Evolutionary conservation across 2,797 vertebrate species (phyloP).

Genomic region (Diglossa cyanea): DNA sequence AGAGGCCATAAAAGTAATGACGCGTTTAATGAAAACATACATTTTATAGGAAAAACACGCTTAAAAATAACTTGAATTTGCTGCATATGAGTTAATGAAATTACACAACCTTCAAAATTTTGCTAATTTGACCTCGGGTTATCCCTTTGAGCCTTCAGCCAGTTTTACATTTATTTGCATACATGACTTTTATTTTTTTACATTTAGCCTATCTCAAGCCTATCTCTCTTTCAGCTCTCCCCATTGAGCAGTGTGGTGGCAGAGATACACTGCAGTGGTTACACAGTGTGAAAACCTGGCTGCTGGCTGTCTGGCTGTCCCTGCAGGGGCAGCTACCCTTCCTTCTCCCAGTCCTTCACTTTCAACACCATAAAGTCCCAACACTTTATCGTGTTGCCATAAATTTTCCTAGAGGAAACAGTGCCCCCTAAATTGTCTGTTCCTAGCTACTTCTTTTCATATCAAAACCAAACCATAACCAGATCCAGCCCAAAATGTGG

Average conservation of each 20-base stretch:
- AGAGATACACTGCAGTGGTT: not conserved
- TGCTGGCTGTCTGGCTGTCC: not conserved
- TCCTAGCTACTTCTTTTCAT: not conserved
- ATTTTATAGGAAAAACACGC: constrained; percentile 79
- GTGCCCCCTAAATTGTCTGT: not conserved
- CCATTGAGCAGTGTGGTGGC: not conserved
- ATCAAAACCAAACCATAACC: not conserved
- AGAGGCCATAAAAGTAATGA: constrained; percentile 81
- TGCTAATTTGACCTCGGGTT: constrained; percentile 65
- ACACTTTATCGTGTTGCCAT: not conserved
- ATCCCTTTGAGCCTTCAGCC: constrained; percentile 17
- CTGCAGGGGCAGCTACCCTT: not conserved
- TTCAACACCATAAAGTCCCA: no score
- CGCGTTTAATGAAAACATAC: constrained; percentile 81
- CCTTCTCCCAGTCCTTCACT: not conserved
- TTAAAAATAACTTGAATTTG: constrained; percentile 76
- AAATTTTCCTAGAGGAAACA: not conserved
- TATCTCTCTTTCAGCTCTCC: not conserved
- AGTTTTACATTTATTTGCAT: constrained; percentile 25
- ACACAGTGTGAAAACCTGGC: not conserved
- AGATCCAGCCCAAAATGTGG: not conserved
- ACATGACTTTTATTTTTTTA: not conserved
- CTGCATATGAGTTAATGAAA: constrained; percentile 71
- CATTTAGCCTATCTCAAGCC: not conserved
- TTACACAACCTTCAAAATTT: constrained; percentile 74